Evolutionary conservation across 2,797 vertebrate genomes (phyloP), one percentile per base, ranked within the genome.

Genomic region (Philypnodon macrostomus): DNA sequence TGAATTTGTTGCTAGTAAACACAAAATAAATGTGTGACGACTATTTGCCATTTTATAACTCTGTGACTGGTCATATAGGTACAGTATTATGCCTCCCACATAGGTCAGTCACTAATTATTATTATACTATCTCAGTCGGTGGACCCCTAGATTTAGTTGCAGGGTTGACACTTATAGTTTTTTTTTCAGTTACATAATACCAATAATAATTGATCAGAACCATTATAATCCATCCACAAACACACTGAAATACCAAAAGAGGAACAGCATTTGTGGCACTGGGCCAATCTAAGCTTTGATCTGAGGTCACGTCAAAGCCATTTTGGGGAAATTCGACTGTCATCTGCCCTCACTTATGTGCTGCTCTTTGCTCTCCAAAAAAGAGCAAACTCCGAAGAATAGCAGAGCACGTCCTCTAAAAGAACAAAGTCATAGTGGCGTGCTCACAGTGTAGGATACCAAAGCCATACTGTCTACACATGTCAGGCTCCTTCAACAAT

Each of bases 271-370:
- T 65, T 79, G 74, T 49, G 27, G 72, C 73, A 72, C 77, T 71
- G 63, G 75, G 67, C 52, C 68, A 75, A 66, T 67, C 67, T 46
- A 41, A 52, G 70, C 80, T 81, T 72, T 81, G 80, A 76, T 78
- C 72, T 73, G 36, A 53, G 70, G 68, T 81, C 70, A 71, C 54
- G 70, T 69, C 64, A 23, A 38, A 73, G 51, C 42, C 69, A 57
- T 53, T 59, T 26, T 54, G 56, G 40, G 51, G 48, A 35, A 66
- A 63, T 50, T 50, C 67, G 66, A 73, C 67, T 47, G 57, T 75
- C 72, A 59, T 70, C 70, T 69, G 63, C 57, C 59, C 61, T 70
- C 64, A 27, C 57, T 58, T 51, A 33, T 61, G 52, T 54, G 57
- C 47, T 54, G 57, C 21, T 65, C 58, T 77, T 73, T 69, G 75